Conservation (phyloP, 2,113 vertebrate genomes). For the Anthoscopus minutus region DNA sequence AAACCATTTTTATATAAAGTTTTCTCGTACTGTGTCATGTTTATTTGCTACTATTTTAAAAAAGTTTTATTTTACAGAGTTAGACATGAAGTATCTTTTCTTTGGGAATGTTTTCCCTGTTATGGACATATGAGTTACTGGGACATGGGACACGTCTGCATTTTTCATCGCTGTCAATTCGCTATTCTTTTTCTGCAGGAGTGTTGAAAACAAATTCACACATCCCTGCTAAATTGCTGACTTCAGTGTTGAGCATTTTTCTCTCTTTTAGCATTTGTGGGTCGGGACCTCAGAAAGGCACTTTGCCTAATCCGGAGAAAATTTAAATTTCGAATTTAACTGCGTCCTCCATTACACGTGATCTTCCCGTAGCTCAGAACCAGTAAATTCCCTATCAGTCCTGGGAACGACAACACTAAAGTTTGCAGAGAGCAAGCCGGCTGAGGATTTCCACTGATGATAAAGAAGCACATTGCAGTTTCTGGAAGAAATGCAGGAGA, state of each 20-base stretch:
- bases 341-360: neutral
- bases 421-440: neutral
- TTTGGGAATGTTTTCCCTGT: neutral
- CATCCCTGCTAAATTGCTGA: neutral
- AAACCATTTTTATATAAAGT: neutral
- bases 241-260: neutral
- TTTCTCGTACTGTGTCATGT: neutral
- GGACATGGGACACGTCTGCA: neutral
- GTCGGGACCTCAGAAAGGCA: neutral
- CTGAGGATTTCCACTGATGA: neutral
- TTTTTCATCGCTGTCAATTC: neutral
- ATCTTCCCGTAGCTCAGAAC: neutral
- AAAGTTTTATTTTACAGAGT: neutral
- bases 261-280: neutral
- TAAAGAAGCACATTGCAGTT: neutral
- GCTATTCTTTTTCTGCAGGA: neutral
- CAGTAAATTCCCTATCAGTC: neutral
- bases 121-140: neutral
- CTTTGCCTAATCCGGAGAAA: neutral
- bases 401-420: fast-evolving
- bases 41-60: neutral
- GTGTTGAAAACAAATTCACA: neutral
- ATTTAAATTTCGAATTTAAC: neutral
- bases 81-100: neutral
- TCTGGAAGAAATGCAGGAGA: neutral